phyloP scores from a whole-genome alignment of 1,140 invertebrate species.

The Drosophila punjabiensis region DNA sequence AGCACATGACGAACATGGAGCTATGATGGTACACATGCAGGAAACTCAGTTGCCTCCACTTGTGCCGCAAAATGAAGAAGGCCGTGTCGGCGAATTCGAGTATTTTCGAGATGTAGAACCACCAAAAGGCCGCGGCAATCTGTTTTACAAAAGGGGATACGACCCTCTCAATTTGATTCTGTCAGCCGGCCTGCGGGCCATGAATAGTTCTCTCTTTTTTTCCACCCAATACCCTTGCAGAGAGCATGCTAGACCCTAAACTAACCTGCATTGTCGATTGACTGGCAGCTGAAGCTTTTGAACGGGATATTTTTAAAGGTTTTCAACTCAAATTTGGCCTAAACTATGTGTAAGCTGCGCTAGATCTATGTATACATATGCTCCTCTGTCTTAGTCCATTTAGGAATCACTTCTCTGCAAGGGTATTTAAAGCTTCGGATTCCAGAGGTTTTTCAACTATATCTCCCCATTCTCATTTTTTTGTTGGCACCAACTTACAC shows the following conservation, averaged over 20 bases:
- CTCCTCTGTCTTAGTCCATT: too few species aligned
- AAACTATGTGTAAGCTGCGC: not conserved
- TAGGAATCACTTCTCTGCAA: not conserved
- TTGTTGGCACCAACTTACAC: slow-evolving; percentile 85
- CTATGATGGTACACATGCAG: slow-evolving; percentile 97
- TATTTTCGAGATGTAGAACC: slow-evolving; percentile 98
- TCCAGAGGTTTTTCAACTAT: not conserved
- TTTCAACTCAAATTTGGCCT: not conserved
- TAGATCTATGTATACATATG: too few species aligned
- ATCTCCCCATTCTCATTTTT: not conserved
- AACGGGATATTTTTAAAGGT: not conserved
- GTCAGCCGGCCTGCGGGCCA: slow-evolving; percentile 13
- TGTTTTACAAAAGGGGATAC: slow-evolving; percentile 81
- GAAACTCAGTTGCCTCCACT: slow-evolving; percentile 94
- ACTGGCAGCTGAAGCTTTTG: not conserved
- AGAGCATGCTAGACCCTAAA: not conserved
- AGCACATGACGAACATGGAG: slow-evolving; percentile 97
- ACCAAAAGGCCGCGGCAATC: slow-evolving; percentile 97
- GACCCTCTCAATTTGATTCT: slow-evolving; percentile 17
- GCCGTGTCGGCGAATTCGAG: slow-evolving; percentile 97
- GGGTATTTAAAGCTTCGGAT: not conserved
- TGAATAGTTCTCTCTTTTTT: slow-evolving; percentile 5
- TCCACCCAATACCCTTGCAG: slow-evolving; percentile 3
- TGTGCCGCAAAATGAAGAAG: slow-evolving; percentile 96
- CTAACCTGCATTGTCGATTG: too few species aligned